phyloP scores from a whole-genome alignment of 2,113 vertebrate genomes.

The Podiceps cristatus region DNA sequence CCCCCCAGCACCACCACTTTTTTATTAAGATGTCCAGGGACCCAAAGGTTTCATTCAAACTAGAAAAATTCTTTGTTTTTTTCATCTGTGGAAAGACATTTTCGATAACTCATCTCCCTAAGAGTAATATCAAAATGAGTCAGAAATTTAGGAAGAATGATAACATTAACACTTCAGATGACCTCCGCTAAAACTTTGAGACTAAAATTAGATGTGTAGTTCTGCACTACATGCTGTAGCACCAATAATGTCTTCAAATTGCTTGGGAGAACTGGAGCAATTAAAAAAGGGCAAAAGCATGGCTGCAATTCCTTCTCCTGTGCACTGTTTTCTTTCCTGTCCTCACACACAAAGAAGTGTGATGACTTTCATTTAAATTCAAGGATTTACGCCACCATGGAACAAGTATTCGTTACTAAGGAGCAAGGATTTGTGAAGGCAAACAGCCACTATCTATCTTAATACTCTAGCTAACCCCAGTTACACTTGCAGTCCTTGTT shows the following conservation, averaged over 20 bases:
- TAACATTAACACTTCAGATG: background rate
- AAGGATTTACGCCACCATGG: background rate
- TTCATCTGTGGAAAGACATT: background rate
- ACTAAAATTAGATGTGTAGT: background rate
- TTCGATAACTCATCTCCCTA: background rate
- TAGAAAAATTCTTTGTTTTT: background rate
- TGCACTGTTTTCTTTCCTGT: background rate
- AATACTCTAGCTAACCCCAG: background rate
- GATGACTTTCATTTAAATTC: background rate
- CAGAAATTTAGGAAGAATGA: background rate
- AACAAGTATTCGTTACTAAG: background rate
- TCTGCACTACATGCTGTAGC: background rate
- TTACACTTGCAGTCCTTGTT: background rate
- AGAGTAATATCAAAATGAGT: background rate
- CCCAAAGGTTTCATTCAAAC: background rate
- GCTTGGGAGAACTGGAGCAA: background rate
- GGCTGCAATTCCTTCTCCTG: background rate
- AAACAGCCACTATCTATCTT: background rate
- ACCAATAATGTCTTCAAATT: background rate
- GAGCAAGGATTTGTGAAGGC: background rate
- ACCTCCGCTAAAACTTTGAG: background rate
- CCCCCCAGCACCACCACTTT: accelerated
- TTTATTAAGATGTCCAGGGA: background rate
- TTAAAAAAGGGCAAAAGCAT: background rate
- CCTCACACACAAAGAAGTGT: background rate